Evolutionary conservation across 2,113 vertebrate genomes (phyloP).

Genomic region (Colinus virginianus): DNA sequence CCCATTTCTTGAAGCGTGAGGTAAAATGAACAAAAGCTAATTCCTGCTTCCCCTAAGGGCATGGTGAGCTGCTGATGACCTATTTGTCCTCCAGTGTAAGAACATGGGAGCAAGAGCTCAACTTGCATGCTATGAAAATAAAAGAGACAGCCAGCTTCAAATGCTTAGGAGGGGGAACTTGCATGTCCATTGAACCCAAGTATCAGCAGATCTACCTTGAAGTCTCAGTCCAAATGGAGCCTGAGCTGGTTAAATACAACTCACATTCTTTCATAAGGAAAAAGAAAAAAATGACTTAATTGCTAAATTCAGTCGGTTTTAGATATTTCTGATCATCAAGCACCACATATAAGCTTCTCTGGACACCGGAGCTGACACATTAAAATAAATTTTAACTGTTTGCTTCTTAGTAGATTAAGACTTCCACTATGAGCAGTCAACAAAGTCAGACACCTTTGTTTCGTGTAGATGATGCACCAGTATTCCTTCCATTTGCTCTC

Average conservation of each 20-base stretch:
- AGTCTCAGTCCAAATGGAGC: background rate
- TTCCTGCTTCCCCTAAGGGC: background rate
- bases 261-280: background rate
- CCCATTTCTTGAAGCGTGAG: background rate
- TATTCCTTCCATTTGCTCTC: background rate
- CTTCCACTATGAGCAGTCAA: background rate
- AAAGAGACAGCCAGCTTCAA: background rate
- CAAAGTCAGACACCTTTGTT: background rate
- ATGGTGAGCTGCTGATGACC: conserved; percentile 16
- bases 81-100: background rate
- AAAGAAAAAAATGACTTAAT: background rate
- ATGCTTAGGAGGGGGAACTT: background rate
- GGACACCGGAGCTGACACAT: background rate
- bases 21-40: conserved; percentile 11
- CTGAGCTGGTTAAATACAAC: background rate
- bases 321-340: background rate
- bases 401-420: background rate
- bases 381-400: background rate
- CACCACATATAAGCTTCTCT: background rate
- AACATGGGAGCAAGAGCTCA: background rate
- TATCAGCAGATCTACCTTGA: background rate
- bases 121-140: background rate
- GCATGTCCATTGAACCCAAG: background rate
- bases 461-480: background rate
- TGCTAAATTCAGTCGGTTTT: background rate